Conservation (phyloP, 1,140 invertebrate species). For the Zaprionus tsacasi region DNA sequence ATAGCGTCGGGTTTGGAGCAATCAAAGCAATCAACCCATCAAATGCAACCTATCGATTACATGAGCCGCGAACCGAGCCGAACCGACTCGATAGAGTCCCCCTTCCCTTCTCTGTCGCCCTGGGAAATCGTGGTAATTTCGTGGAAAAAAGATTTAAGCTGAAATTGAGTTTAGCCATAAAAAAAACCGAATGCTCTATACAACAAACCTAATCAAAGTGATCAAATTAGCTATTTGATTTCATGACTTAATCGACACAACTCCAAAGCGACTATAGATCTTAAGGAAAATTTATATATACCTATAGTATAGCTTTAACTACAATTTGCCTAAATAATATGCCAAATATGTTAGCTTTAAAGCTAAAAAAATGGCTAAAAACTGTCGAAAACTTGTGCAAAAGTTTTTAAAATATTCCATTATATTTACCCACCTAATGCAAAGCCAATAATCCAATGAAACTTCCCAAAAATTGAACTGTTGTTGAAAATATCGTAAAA, state of each 20-base stretch:
- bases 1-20: constrained; percentile 12
- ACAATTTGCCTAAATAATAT: background rate
- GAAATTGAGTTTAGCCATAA: background rate
- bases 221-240: constrained; percentile 23
- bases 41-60: constrained; percentile 27
- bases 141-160: background rate
- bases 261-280: constrained; percentile 9
- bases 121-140: background rate
- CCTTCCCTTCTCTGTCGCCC: too few species aligned
- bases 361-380: background rate
- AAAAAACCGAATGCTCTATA: background rate
- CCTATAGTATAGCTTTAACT: background rate
- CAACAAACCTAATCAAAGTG: background rate
- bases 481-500: too few species aligned
- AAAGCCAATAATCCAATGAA: background rate
- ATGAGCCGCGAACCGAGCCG: background rate
- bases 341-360: background rate
- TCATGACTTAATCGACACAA: constrained; percentile 13
- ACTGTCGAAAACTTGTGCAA: background rate
- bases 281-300: background rate
- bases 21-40: constrained; percentile 40
- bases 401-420: background rate
- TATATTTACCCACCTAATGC: background rate
- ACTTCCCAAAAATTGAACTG: too few species aligned
- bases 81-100: background rate